These are phyloP conservation scores for Pyrocoelia pectoralis DNA, from an alignment of 2,888 invertebrate species.

Conservation along the genomic window DNA sequence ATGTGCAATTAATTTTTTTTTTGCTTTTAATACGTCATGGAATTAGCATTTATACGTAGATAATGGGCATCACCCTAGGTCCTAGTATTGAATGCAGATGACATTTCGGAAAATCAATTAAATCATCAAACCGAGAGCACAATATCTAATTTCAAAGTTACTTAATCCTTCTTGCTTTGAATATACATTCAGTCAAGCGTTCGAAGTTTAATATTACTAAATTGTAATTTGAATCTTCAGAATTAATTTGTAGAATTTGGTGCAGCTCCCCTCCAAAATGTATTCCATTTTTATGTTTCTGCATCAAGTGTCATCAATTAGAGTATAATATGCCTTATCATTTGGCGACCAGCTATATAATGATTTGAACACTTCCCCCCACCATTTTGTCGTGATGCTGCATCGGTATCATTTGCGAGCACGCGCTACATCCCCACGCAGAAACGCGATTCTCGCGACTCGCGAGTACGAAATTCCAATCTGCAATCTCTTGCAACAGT, in stretches of 20 bases:
- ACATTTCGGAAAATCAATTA: background rate
- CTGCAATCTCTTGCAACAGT: conserved; percentile 35
- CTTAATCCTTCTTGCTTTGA: conserved; percentile 1
- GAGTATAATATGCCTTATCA: conserved; percentile 51
- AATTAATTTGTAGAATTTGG: background rate
- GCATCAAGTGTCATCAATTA: conserved; percentile 52
- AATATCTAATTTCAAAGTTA: conserved; percentile 8
- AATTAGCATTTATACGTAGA: background rate
- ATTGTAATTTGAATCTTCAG: conserved; percentile 11
- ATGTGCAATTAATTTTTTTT: background rate
- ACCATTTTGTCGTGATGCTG: conserved; percentile 10
- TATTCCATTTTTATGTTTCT: conserved; percentile 26
- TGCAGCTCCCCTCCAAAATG: conserved; percentile 12
- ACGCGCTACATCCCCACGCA: conserved; percentile 42
- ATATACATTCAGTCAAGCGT: background rate
- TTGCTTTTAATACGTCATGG: background rate
- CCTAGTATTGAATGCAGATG: background rate
- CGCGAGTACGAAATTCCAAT: conserved; percentile 37
- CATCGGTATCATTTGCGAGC: conserved; percentile 38
- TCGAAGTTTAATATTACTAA: background rate
- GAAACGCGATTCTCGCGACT: conserved; percentile 25
- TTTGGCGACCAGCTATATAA: conserved; percentile 43
- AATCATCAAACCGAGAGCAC: conserved; percentile 3
- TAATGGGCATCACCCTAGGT: background rate
- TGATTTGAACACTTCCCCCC: conserved; percentile 32